These are phyloP conservation scores for Dolichotis patagonum DNA, from an alignment of 2,113 vertebrate genomes.

Conservation along the genomic window DNA sequence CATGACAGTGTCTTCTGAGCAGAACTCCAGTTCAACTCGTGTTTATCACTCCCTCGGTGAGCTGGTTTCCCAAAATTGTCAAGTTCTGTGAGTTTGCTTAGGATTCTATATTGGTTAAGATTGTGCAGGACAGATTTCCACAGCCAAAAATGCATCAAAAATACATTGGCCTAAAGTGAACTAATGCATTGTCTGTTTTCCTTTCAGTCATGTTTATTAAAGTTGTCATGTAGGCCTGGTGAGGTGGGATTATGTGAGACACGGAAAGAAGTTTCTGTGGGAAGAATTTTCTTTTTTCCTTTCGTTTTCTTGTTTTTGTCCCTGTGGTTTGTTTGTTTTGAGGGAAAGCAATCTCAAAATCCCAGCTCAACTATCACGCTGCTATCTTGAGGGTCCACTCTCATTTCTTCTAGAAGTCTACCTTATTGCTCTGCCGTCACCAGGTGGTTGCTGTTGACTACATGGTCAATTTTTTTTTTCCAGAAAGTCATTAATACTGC, in stretches of 20 bases:
- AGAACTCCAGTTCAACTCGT: background rate
- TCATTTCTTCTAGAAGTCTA: background rate
- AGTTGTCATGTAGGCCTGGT: background rate
- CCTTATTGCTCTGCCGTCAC: background rate
- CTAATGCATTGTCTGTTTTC: background rate
- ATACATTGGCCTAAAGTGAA: background rate
- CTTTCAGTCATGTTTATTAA: background rate
- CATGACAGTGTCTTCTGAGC: rapidly evolving
- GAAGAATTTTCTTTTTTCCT: background rate
- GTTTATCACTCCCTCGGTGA: background rate
- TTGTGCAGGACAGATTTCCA: background rate
- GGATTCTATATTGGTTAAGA: background rate
- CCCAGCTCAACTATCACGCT: background rate
- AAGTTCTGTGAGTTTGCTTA: background rate
- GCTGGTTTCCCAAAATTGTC: background rate
- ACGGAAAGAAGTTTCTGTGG: background rate
- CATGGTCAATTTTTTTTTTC: background rate
- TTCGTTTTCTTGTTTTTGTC: background rate
- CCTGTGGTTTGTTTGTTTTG: background rate
- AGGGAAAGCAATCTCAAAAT: background rate
- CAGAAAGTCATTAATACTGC: background rate
- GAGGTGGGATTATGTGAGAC: background rate
- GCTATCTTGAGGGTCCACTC: background rate
- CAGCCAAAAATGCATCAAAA: background rate
- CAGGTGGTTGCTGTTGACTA: background rate